Conservation (phyloP, 2,797 vertebrate genomes). For the Delichon dasypus region DNA sequence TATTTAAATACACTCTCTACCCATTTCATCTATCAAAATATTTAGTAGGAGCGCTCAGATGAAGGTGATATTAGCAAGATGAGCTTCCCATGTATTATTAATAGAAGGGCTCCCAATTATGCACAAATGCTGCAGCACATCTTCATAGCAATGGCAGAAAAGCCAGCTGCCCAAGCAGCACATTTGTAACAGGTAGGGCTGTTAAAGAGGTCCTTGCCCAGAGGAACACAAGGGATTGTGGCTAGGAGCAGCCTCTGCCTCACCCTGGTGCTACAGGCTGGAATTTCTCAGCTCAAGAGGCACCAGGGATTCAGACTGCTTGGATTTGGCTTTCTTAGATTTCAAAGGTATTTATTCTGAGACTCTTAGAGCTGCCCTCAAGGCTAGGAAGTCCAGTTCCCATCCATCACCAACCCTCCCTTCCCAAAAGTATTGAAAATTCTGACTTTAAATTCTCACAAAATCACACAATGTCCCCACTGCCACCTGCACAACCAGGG, state of each 20-base stretch:
- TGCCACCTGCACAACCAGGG: not conserved
- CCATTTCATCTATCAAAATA: constrained; percentile 73
- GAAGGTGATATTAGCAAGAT: constrained; percentile 73
- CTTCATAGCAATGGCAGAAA: constrained; percentile 38
- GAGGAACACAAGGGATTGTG: not conserved
- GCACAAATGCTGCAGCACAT: constrained; percentile 22
- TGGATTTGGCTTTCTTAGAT: not conserved
- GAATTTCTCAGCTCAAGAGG: not conserved
- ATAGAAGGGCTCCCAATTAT: constrained; percentile 69
- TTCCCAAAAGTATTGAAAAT: not conserved
- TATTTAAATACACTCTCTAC: constrained; percentile 68
- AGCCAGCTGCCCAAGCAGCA: constrained; percentile 34
- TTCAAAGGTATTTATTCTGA: not conserved
- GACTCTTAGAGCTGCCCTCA: not conserved
- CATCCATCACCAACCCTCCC: not conserved
- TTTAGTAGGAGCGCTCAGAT: constrained; percentile 62
- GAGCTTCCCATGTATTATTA: constrained; percentile 73
- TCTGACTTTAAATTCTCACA: not conserved
- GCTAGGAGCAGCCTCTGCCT: not conserved
- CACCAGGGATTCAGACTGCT: not conserved
- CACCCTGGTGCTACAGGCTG: not conserved
- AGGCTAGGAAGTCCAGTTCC: not conserved
- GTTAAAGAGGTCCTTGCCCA: not conserved
- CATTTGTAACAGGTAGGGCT: constrained; percentile 36
- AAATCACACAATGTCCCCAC: not conserved